Evolutionary conservation across 2,797 vertebrate species (phyloP), one percentile per base, ranked within the genome.

Genomic region (Dryobates pubescens): DNA sequence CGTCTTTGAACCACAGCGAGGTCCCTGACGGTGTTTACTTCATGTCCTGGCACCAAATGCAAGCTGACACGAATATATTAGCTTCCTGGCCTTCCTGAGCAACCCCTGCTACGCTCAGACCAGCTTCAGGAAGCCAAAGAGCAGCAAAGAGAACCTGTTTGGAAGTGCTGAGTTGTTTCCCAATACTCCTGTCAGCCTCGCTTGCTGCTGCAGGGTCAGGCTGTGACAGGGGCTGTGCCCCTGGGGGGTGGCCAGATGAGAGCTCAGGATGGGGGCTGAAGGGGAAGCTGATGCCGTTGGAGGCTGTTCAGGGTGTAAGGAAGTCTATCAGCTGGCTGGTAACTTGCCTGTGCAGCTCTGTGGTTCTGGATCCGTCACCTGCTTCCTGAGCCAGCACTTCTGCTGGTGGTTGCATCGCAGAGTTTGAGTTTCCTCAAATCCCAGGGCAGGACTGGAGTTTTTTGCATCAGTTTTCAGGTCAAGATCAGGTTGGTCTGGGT

Each of bases 21-120:
- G 92, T 91, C 81, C 69, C 94, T 96, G 96, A 96, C 30, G 29
- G 90, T 92, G 88, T 95, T 95, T 96, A 96, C 89, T 93, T 95
- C 95, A 91, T 67, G 92, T 82, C 90, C 95, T 95, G 92, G 92
- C 89, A 88, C 72, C 71, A 95, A 96, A 94, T 69, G 86, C 51
- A 82, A 90, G 90, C 88, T 88, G 95, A 96, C 84, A 95, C 53
- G 93, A 96, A 96, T 96, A 86, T 29, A 94, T 95, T 80, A 91
- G 38, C 87, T 94, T 89, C 32, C 86, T 95, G 95, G 64, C 86
- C 96, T 96, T 93, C 92, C 92, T 82, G 62, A 90, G 78, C 78
- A 83, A 34, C 90, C 81, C 71, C 59, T 94, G 94, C 80, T 92
- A 93, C 3, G 17, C 82, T 91, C 90, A 81, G 88, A 83, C 51